phyloP scores from a whole-genome alignment of 2,797 vertebrate species.

The Staurois parvus region DNA sequence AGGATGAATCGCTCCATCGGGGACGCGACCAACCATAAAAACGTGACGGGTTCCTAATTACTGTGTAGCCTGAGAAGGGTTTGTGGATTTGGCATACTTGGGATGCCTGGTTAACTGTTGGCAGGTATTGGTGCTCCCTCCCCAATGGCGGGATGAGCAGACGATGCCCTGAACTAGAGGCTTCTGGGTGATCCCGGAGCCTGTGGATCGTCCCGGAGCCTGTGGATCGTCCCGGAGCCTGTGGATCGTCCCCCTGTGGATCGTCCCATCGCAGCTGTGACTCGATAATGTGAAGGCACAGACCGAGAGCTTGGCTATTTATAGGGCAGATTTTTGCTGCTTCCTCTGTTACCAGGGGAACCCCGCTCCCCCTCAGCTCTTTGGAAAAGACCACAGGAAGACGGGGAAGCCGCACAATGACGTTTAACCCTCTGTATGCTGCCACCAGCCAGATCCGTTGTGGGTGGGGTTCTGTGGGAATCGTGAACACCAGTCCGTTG shows the following conservation, averaged over 20 bases:
- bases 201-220: background rate
- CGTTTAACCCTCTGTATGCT: background rate
- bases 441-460: no score
- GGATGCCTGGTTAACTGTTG: background rate
- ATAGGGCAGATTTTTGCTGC: background rate
- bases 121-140: background rate
- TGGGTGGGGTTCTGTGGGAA: no score
- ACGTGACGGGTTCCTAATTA: no score
- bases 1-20: background rate
- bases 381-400: background rate
- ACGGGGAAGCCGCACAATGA: background rate
- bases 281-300: background rate
- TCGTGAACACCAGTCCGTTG: no score
- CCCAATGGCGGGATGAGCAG: background rate
- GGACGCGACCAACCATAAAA: background rate
- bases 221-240: no score
- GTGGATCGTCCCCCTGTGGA: background rate
- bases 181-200: background rate
- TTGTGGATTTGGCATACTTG: no score
- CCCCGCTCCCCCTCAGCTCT: background rate
- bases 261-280: background rate
- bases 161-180: background rate
- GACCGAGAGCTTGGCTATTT: background rate
- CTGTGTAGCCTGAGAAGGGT: no score
- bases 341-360: slow-evolving; percentile 1